Base-by-base conservation (phyloP, 2,797 vertebrate species). In the Chaenodraco wilsoni region DNA sequence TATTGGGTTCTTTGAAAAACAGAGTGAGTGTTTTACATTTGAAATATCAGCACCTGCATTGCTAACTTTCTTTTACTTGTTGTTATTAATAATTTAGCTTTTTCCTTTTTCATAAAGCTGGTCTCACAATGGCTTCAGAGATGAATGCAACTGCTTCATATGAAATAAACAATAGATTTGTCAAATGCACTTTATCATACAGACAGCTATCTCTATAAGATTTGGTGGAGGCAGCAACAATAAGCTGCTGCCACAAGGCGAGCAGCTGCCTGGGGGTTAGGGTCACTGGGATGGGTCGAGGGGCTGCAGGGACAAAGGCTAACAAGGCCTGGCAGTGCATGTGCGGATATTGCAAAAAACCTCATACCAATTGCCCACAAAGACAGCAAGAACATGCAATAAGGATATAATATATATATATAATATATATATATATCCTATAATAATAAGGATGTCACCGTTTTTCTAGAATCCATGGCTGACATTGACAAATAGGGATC, bases 401-500 rank as follows among this genome's bases (percentile, higher is more conserved):
- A 79, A 87, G 69, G 62, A 49, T 7, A 23, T 23, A 2, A 23
- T 23, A 23, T 23, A 23, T 23, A 23, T 23, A 23, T 23, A 23
- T 21, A 21, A 23, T 23, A 23, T 23, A 23, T 23, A 23, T 23
- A 23, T 23, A 21, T 21, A 23, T 23, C 23, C 23, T 23, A 23
- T 23, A 23, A 23, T 23, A 72, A 37, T 75, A 79, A 87, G 69
- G 62, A 49, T 7, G 31, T 77, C 71, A 68, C 63, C 2, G 62
- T 80, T 82, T 76, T 82, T 72, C 84, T 69, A 62, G 60, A 84
- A 65, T 79, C 72, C 72, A 58, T 33, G 10, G 66, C 65, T 74
- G 84, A 87, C 83, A 68, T 57, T 86, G 84, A 87, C 74, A 74
- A 90, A 89, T 78, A 75, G 70, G 69, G 79, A 84, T 86, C 55